A percentile compares a stretch with the other conserved stretches of the same genome.
Evolutionary conservation across 2,113 vertebrate genomes (phyloP).

Genomic region (Malurus cyaneus): DNA sequence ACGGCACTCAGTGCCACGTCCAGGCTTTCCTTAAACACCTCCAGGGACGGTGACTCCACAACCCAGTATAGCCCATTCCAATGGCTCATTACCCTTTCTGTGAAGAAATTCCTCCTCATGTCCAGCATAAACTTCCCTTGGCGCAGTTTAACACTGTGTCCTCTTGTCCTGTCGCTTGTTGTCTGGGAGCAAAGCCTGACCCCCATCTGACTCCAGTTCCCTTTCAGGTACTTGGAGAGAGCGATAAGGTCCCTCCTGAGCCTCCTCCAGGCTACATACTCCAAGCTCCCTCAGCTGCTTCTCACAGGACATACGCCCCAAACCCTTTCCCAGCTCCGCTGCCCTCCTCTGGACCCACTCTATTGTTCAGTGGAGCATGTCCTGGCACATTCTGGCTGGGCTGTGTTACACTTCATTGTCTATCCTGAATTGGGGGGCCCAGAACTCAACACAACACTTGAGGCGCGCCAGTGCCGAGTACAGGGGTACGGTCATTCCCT

Average conservation of each 20-base stretch:
- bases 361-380: neutral
- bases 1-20: neutral
- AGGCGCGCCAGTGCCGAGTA: neutral
- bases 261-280: neutral
- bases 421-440: neutral
- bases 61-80: neutral
- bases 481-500: fast-evolving
- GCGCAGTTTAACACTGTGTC: neutral
- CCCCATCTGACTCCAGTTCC: neutral
- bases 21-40: neutral
- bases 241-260: neutral
- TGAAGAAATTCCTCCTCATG: neutral
- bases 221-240: neutral
- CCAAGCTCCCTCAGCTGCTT: neutral
- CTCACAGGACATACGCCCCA: neutral
- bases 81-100: neutral
- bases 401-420: neutral
- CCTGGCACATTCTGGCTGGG: neutral
- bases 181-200: neutral
- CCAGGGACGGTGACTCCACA: neutral
- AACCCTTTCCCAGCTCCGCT: neutral
- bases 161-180: neutral
- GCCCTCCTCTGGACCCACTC: neutral
- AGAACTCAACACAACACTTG: neutral
- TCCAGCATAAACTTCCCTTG: neutral